A percentile compares a stretch with the other conserved stretches of the same genome.
Conservation (phyloP, 1,140 invertebrate genomes). For the Drosophila lacteicornis region DNA sequence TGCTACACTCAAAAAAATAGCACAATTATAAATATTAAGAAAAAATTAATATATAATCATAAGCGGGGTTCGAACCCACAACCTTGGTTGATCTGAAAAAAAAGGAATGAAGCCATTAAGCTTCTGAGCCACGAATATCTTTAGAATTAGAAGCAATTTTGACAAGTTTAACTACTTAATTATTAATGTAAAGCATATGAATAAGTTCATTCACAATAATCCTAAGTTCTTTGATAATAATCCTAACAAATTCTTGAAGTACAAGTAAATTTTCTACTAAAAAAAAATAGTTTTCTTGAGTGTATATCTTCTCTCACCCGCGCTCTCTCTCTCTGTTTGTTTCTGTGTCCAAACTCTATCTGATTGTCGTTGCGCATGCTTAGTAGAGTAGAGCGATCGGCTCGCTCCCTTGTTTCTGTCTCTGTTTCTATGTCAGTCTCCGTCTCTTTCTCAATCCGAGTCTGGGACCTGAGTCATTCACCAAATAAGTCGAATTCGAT, state of each 20-base stretch:
- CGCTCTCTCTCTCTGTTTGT: conserved; percentile 26
- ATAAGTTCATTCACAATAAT: too few relatives aligned
- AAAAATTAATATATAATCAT: too few relatives aligned
- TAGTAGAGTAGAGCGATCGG: conserved; percentile 56
- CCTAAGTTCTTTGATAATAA: too few relatives aligned
- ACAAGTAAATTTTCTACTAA: too few relatives aligned
- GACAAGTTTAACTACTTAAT: too few relatives aligned
- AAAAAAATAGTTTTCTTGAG: neutral
- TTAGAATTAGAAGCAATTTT: fast-evolving
- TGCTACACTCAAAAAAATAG: neutral
- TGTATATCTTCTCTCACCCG: conserved; percentile 9
- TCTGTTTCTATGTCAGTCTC: conserved; percentile 2
- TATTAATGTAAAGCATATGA: too few relatives aligned
- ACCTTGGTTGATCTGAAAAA: neutral
- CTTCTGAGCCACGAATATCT: too few relatives aligned
- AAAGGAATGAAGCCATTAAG: too few relatives aligned
- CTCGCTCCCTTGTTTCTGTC: conserved; percentile 11
- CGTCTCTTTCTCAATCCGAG: conserved; percentile 22
- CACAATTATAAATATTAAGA: too few relatives aligned
- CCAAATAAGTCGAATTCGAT: conserved; percentile 71
- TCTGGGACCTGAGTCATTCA: conserved; percentile 40
- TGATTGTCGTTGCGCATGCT: conserved; percentile 62
- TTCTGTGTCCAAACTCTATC: conserved; percentile 13
- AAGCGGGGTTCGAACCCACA: neutral
- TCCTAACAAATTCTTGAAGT: too few relatives aligned